Conservation (phyloP, 2,113 vertebrate species). For the Callipepla squamata region DNA sequence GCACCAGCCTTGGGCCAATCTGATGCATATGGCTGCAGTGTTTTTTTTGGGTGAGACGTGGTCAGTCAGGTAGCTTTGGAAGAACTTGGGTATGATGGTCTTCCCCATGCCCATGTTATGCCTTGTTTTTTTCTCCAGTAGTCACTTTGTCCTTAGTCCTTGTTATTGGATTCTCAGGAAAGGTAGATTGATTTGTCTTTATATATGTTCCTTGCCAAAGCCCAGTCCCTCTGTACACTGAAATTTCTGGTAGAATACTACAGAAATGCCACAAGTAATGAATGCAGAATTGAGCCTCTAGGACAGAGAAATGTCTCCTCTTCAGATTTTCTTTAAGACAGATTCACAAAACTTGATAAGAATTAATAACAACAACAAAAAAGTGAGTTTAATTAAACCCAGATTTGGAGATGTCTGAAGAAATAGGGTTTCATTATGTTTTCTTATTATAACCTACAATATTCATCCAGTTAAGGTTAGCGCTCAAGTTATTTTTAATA, state of each 20-base stretch:
- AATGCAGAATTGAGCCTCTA: background rate
- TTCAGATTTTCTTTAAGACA: background rate
- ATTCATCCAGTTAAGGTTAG: slow-evolving; percentile 44
- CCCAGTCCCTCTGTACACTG: accelerated
- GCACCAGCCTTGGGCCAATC: accelerated
- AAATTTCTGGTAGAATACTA: background rate
- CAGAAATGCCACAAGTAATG: background rate
- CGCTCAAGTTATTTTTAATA: slow-evolving; percentile 55
- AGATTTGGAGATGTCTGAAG: background rate
- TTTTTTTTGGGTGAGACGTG: background rate
- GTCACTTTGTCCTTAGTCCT: background rate
- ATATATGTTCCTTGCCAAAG: background rate
- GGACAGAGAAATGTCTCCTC: background rate
- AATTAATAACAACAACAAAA: background rate
- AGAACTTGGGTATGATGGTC: accelerated
- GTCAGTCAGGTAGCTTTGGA: background rate
- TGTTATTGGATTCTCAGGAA: background rate
- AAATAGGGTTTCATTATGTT: slow-evolving; percentile 48
- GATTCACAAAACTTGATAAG: slow-evolving; percentile 33
- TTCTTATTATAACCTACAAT: slow-evolving; percentile 25
- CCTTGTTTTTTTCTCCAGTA: background rate
- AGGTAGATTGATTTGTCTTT: background rate
- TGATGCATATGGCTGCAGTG: background rate
- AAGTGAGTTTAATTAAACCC: slow-evolving; percentile 42
- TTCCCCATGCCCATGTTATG: accelerated